Conservation (phyloP, 1,140 invertebrate genomes). For the Drosophila pandora region DNA sequence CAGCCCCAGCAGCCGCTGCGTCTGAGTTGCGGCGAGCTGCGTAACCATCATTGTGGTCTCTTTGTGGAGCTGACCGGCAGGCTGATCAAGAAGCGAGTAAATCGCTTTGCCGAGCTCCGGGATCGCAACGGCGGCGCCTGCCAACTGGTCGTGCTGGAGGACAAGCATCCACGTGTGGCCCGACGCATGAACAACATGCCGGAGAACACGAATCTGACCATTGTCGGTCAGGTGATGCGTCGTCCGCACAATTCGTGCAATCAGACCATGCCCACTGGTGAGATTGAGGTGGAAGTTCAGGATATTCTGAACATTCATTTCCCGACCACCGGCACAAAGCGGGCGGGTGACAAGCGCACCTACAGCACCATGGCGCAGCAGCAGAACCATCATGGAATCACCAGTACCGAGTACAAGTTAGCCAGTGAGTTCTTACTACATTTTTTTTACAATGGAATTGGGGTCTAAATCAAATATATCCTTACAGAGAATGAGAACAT, state of each 20-base stretch:
- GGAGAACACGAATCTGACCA: constrained; percentile 79
- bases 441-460: neutral
- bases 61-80: constrained; percentile 83
- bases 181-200: constrained; percentile 84
- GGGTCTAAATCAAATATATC: neutral
- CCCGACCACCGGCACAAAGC: constrained; percentile 56
- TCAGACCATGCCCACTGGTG: constrained; percentile 83
- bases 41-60: constrained; percentile 75
- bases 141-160: constrained; percentile 83
- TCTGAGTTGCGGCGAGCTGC: constrained; percentile 82
- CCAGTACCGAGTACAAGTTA: constrained; percentile 82
- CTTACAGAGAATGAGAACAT: constrained; percentile 79
- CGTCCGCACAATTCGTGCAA: constrained; percentile 81
- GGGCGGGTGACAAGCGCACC: constrained; percentile 70
- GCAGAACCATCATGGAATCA: constrained; percentile 75
- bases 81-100: constrained; percentile 80
- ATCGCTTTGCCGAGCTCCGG: constrained; percentile 82
- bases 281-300: constrained; percentile 83
- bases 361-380: constrained; percentile 74
- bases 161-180: constrained; percentile 79
- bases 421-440: constrained; percentile 60
- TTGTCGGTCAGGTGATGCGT: constrained; percentile 79
- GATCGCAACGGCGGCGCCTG: constrained; percentile 83
- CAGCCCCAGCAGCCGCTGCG: constrained; percentile 74
- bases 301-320: constrained; percentile 82